Evolutionary conservation across 2,888 invertebrate genomes (phyloP), one percentile per base, ranked within the genome.

Genomic region (Adelognathus sp.): DNA sequence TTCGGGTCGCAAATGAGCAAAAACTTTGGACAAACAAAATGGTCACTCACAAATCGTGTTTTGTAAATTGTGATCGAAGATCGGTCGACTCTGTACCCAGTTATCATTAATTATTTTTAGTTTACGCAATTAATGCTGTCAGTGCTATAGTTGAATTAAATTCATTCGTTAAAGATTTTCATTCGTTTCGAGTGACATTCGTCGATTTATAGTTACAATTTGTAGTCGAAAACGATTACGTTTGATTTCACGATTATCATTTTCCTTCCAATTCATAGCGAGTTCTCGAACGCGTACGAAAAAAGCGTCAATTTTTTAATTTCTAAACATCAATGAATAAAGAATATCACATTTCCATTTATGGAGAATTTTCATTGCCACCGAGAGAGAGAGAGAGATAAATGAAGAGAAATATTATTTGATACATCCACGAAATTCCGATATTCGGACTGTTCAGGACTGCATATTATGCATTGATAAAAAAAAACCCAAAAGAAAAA

Each of bases 321-420:
- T 64, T 46, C 16, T 63, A 31, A 70, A 44, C 70, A 70, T 70
- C 70, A 44, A 76, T 70, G 63, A 54, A 66, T 56, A 63, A 33
- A 29, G 7, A 64, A 54, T 54, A 79, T 79, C 79, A 79, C 79
- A 54, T 72, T 72, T 74, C 61, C 67, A 67, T 70, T 79, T 75
- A 75, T 52, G 66, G 64, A 61, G 58, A 66, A 79, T 54, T 72
- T 72, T 63, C 41, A 54, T 72, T 61, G 71, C 71, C 71, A 72
- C 71, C 63, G 71, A 29, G 63, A 44, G 61, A 16, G 66, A 52
- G 58, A 54, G 36, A 66, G 36, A 79, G 54, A 72, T 24, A 52
- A 31, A 84, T 80, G 82, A 82, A 72, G 83, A 84, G 63, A 81
- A 80, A 61, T 61, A 50, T 50, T 24, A 50, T 50, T 50, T 46